Conservation (phyloP, 2,113 vertebrate species). For the Notiomystis cincta region DNA sequence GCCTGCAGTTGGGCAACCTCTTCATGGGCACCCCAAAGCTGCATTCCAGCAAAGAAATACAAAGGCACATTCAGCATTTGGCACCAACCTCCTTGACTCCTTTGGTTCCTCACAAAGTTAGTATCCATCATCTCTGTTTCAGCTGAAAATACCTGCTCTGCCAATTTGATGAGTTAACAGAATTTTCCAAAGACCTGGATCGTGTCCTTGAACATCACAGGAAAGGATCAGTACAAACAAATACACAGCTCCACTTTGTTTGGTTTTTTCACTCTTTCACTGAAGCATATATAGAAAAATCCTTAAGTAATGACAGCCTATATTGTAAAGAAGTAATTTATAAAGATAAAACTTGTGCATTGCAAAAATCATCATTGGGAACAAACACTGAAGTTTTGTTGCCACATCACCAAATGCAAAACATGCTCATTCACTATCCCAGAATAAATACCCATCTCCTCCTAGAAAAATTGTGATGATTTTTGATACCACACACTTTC, state of each 20-base stretch:
- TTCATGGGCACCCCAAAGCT: not conserved
- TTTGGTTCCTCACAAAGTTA: not conserved
- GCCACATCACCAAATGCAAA: not conserved
- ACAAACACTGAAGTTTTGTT: not conserved
- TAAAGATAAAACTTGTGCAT: not conserved
- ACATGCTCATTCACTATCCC: not conserved
- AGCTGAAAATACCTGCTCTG: not conserved
- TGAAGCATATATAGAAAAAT: not conserved
- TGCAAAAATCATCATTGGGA: not conserved
- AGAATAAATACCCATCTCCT: not conserved
- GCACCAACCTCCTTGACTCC: not conserved
- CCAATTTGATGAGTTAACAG: not conserved
- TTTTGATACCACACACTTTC: not conserved
- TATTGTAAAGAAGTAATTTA: not conserved
- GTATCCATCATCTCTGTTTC: not conserved
- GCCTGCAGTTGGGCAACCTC: not conserved
- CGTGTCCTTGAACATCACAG: not conserved
- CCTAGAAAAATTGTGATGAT: not conserved
- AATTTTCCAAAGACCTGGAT: not conserved
- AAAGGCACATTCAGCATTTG: not conserved
- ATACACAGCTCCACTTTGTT: not conserved
- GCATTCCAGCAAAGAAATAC: not conserved
- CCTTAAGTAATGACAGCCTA: not conserved
- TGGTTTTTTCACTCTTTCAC: accelerated
- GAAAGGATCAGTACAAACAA: not conserved